Base-by-base conservation (phyloP, 53 echinoderm and acorn worm genomes). In the Pentamera pediparva region DNA sequence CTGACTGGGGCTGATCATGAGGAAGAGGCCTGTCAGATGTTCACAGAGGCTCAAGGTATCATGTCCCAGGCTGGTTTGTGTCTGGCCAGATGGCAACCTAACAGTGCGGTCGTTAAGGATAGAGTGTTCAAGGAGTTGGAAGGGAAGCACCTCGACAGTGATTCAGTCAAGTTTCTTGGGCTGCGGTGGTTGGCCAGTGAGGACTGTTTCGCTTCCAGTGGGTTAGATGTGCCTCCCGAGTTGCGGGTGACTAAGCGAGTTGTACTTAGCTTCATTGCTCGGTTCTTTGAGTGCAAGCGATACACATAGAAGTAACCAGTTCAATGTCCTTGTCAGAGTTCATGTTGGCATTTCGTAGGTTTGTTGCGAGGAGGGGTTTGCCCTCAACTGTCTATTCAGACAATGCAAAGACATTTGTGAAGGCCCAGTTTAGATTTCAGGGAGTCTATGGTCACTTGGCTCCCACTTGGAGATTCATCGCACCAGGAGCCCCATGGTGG, bases 341-440 rank as follows among this genome's bases (percentile, higher is more conserved):
- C 20, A 15, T 71, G 10, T 30, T 71, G 2, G 53, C 51, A 17
- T 51, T 71, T 50, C 28, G 50, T 15, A 49, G 72, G 27, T 71
- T 71, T 50, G 53, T 50, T 17, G 53, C 70, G 6, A 20, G 53
- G 2, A 49, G 72, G 8, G 32, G 72, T 29, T 71, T 35, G 35
- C 72, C 72, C 50, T 33, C 72, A 34, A 10, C 22, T 1, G 34
- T 71, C 8, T 71, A 48, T 53, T 71, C 30, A 8, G 50, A 71
- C 33, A 71, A 71, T 8, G 72, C 72, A 6, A 52, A 71, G 13
- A 71, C 72, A 71, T 71, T 70, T 70, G 32, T 52, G n/a, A 70
- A 47, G n/a, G 71, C 48, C 3, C 33, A 35, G 5, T 8, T 18
- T 35, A 62, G 36, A 33, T 17, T 37, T 18, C 33, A 13, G 35